Evolutionary conservation across 2,888 invertebrate species (phyloP), one percentile per base, ranked within the genome.

Genomic region (Matsumyia berberina): DNA sequence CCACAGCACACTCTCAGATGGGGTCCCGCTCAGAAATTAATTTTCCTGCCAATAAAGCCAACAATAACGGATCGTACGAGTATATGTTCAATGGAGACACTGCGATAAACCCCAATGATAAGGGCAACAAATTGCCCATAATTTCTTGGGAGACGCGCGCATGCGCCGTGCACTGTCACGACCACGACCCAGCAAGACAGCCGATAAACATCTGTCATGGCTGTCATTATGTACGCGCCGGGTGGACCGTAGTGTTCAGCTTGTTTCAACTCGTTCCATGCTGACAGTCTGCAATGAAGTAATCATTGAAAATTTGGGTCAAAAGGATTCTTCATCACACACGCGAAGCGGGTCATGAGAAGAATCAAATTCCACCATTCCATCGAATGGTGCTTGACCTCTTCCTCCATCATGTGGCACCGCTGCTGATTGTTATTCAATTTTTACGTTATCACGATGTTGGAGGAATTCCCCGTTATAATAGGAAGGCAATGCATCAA

Each of bases 401-500:
- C 42, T 51, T 72, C 44, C 60, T 29, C 15, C 24, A 24, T 31
- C 44, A 37, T 29, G 11, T 55, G 39, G 53, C 19, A 64, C 42
- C 44, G 11, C 24, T 15, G 29, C 60, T 44, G 72, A 83, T 78
- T 83, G 67, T 78, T 78, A 83, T 78, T 78, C 73, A 79, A 85
- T 77, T 79, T 55, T 58, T 55, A 79, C 69, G 39, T 70, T 70
- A 74, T 85, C 79, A 85, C 74, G 83, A 74, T 73, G 57, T 74
- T 70, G 51, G 12, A 58, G 58, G 46, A 85, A 67, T 85, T 33
- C 15, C 53, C 85, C 85, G 85, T 80, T 85, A 80, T 70, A 85
- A 80, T 85, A 74, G 64, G 62, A 55, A 44, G 64, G 74, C 70
- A 74, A 74, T 76, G 39, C 80, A 85, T 85, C 85, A 85, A 85